Evolutionary conservation across 2,113 vertebrate species (phyloP).

Genomic region (Ceratotherium simum): DNA sequence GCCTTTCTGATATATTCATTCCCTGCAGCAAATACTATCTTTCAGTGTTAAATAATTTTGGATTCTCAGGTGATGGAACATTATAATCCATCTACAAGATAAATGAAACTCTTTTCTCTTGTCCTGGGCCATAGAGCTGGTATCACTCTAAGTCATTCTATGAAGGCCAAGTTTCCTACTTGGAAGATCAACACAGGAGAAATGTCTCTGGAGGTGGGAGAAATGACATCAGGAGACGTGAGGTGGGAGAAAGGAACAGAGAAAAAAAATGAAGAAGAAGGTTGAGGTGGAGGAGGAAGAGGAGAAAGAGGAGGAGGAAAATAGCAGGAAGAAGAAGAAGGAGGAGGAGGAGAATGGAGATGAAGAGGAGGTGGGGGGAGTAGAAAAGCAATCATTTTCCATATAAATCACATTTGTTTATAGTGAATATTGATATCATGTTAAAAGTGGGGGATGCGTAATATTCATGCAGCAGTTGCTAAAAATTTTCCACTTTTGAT

Average conservation of each 20-base stretch:
- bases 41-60: constrained; percentile 18
- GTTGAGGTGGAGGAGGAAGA: neutral
- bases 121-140: neutral
- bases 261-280: neutral
- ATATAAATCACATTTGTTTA: neutral
- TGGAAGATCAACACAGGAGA: neutral
- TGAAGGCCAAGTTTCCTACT: neutral
- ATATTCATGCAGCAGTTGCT: neutral
- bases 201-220: neutral
- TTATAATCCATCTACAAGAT: neutral
- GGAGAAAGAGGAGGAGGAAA: too few relatives aligned
- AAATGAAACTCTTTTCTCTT: neutral
- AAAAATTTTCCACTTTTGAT: constrained; percentile 2
- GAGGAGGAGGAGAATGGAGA: neutral
- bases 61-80: neutral
- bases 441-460: neutral
- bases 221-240: neutral
- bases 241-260: neutral
- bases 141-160: neutral
- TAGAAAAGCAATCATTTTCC: neutral
- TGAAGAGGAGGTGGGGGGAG: neutral
- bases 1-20: constrained; percentile 7
- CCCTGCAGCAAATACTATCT: constrained; percentile 8
- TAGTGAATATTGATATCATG: neutral
- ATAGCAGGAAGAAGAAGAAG: neutral